Percentiles rank a stretch among this genome's conserved stretches.
These are phyloP conservation scores for Drosophila ironensis DNA, from an alignment of 1,140 invertebrate species.

Conservation along the genomic window DNA sequence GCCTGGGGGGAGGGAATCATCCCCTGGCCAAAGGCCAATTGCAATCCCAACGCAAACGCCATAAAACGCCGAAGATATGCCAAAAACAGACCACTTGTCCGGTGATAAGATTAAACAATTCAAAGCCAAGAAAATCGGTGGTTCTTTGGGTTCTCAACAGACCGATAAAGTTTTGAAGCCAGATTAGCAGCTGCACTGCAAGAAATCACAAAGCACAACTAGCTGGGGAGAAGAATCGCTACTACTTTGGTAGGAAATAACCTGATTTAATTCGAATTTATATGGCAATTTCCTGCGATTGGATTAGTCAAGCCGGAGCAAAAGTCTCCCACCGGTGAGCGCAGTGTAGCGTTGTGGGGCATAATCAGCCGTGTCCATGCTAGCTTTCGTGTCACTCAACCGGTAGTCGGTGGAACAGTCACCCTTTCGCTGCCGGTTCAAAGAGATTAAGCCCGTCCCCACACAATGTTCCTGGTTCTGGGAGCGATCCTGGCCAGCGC, in stretches of 20 bases:
- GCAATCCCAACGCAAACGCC: background rate
- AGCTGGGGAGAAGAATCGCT: background rate
- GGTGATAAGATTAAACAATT: constrained; percentile 16
- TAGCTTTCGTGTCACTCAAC: background rate
- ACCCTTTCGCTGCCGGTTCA: background rate
- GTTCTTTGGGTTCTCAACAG: background rate
- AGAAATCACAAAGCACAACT: background rate
- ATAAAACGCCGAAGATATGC: constrained; percentile 13
- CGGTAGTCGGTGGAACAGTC: background rate
- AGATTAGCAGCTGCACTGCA: constrained; percentile 24
- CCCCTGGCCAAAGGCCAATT: constrained; percentile 22
- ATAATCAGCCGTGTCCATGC: background rate
- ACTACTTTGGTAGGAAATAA: too few species aligned
- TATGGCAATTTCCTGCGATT: background rate
- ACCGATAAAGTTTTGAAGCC: constrained; percentile 15
- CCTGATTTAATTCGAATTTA: too few species aligned
- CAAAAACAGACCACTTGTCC: background rate
- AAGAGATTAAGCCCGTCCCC: background rate
- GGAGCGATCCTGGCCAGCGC: constrained; percentile 52
- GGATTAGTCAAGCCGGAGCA: background rate
- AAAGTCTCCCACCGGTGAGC: too few species aligned
- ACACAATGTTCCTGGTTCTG: constrained; percentile 47
- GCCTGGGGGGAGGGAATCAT: too few species aligned
- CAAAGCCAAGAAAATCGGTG: too few species aligned
- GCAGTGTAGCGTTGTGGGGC: too few species aligned